Conservation (phyloP, 2,888 invertebrate genomes). For the Hedya salicella region DNA sequence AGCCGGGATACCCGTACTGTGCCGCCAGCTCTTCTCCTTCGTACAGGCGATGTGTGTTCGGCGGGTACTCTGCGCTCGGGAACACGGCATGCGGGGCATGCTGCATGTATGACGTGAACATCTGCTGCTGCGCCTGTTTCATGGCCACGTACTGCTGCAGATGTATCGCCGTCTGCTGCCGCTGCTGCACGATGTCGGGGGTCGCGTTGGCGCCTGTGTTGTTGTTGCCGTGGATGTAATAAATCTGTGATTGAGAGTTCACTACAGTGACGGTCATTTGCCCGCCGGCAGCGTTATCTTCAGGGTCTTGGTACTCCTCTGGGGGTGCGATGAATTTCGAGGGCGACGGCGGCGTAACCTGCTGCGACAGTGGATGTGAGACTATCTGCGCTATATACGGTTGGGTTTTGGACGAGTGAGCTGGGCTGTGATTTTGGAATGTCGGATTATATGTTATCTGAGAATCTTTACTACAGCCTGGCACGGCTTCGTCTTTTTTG, state of each 20-base stretch:
- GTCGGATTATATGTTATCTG: conserved; percentile 82
- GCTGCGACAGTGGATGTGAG: conserved; percentile 79
- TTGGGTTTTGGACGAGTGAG: conserved; percentile 75
- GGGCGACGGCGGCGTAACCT: conserved; percentile 76
- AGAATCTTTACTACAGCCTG: conserved; percentile 69
- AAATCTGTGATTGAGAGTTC: conserved; percentile 71
- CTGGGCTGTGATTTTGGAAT: conserved; percentile 83
- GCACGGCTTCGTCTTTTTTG: conserved; percentile 62
- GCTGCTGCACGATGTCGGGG: conserved; percentile 74
- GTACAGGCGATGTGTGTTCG: conserved; percentile 63
- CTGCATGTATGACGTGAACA: conserved; percentile 74
- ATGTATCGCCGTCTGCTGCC: conserved; percentile 80
- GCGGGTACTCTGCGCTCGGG: conserved; percentile 69
- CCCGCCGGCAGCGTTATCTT: conserved; percentile 58
- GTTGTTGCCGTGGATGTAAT: conserved; percentile 77
- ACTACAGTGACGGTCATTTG: conserved; percentile 55
- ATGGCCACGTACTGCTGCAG: conserved; percentile 82
- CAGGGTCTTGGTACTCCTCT: conserved; percentile 80
- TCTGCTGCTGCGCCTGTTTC: conserved; percentile 83
- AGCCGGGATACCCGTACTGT: conserved; percentile 69
- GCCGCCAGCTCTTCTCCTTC: conserved; percentile 71
- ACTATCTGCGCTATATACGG: conserved; percentile 81
- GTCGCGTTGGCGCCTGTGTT: conserved; percentile 61
- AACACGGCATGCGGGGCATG: conserved; percentile 76
- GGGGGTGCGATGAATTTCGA: conserved; percentile 80